A percentile compares a stretch with the other conserved stretches of the same genome.
These are phyloP conservation scores for Castor canadensis DNA, from an alignment of 2,113 vertebrate genomes.

Conservation along the genomic window DNA sequence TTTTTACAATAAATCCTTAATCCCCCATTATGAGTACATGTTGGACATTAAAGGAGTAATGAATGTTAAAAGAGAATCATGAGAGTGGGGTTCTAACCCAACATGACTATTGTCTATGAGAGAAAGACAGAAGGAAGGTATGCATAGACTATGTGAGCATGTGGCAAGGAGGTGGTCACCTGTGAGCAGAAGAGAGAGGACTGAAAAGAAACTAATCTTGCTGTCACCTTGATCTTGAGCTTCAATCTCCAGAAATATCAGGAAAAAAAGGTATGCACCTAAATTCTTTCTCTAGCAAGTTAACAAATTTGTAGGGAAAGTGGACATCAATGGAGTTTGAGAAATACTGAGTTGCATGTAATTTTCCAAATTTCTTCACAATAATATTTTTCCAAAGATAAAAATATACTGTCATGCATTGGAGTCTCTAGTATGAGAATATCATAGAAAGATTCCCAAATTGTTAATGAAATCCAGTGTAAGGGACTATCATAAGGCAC, in stretches of 20 bases:
- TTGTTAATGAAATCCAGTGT: neutral
- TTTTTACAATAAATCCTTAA: neutral
- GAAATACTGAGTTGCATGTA: neutral
- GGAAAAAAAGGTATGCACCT: neutral
- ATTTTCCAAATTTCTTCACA: neutral
- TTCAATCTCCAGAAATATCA: neutral
- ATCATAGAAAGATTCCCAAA: neutral
- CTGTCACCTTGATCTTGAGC: neutral
- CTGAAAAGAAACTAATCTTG: neutral
- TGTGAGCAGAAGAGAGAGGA: neutral
- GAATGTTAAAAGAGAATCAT: neutral
- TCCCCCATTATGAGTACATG: neutral
- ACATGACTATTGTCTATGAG: neutral
- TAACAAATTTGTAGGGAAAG: neutral
- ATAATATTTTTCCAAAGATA: neutral
- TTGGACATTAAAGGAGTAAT: neutral
- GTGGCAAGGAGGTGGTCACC: too few species aligned
- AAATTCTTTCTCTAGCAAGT: neutral
- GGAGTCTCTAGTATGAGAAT: neutral
- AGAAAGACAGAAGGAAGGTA: neutral
- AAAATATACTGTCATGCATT: neutral
- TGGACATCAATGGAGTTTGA: neutral
- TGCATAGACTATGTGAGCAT: neutral
- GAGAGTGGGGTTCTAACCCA: neutral
- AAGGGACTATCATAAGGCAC: accelerated